Conservation (phyloP, 2,888 invertebrate genomes). For the Lymantria monacha region DNA sequence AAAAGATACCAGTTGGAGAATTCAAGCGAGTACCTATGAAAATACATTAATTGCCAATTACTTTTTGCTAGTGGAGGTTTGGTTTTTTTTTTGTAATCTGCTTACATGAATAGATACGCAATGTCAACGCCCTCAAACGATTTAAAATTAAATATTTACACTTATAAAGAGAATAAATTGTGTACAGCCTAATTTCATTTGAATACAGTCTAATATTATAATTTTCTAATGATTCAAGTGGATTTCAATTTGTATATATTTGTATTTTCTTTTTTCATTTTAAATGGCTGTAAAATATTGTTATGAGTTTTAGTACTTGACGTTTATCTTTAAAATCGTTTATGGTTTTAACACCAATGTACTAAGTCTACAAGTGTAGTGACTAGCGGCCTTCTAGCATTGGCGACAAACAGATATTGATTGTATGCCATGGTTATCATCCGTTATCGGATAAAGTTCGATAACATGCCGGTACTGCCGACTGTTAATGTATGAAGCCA, state of each 20-base stretch:
- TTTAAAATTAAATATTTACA: neutral
- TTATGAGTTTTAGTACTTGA: too few species aligned
- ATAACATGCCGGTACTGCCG: conserved; percentile 29
- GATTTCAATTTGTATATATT: too few species aligned
- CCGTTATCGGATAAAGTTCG: conserved; percentile 34
- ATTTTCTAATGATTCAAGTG: too few species aligned
- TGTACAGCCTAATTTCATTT: neutral
- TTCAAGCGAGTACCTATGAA: neutral
- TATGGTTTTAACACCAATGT: neutral
- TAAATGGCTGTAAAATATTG: too few species aligned
- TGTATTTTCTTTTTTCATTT: too few species aligned
- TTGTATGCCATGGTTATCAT: conserved; percentile 44
- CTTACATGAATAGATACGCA: neutral
- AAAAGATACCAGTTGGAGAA: neutral
- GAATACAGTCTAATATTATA: too few species aligned
- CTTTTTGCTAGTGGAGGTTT: neutral
- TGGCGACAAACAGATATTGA: conserved; percentile 44
- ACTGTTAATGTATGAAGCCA: neutral
- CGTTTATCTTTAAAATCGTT: neutral
- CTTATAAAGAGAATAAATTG: neutral
- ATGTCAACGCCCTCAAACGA: neutral
- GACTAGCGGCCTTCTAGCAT: conserved; percentile 16
- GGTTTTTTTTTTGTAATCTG: neutral
- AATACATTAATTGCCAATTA: conserved; percentile 1
- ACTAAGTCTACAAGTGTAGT: conserved; percentile 11